Conservation (phyloP, 2,797 vertebrate species). For the Caiman crocodilus region DNA sequence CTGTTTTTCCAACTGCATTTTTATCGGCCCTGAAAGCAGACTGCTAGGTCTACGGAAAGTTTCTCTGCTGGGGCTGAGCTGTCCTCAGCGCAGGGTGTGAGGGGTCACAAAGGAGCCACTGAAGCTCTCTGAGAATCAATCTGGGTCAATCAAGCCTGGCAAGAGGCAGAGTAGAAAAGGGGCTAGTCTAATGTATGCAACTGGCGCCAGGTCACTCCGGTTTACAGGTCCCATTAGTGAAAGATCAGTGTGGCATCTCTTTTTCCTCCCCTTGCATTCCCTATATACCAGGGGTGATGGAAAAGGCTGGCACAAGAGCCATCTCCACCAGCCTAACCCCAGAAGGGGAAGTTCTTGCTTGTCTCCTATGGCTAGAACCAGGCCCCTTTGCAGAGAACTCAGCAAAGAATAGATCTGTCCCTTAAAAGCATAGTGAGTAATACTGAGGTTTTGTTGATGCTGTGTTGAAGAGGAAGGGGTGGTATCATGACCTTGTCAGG, state of each 20-base stretch:
- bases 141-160: background rate
- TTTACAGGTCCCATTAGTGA: background rate
- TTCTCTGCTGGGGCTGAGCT: background rate
- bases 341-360: background rate
- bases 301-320: background rate
- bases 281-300: fast-evolving
- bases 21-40: too few relatives aligned
- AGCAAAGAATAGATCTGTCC: background rate
- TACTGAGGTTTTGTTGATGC: background rate
- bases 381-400: background rate
- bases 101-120: background rate
- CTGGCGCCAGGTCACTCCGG: background rate
- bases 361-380: background rate
- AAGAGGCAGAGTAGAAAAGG: background rate
- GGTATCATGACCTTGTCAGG: background rate
- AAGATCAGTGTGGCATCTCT: background rate
- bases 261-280: background rate
- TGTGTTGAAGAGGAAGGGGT: background rate
- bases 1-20: too few relatives aligned
- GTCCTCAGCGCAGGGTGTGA: background rate
- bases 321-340: background rate
- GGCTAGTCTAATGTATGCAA: background rate
- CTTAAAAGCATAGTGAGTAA: background rate
- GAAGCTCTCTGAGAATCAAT: background rate
- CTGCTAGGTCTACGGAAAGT: background rate